Base-by-base conservation (phyloP, 2,888 invertebrate species). In the Blera fallax region DNA sequence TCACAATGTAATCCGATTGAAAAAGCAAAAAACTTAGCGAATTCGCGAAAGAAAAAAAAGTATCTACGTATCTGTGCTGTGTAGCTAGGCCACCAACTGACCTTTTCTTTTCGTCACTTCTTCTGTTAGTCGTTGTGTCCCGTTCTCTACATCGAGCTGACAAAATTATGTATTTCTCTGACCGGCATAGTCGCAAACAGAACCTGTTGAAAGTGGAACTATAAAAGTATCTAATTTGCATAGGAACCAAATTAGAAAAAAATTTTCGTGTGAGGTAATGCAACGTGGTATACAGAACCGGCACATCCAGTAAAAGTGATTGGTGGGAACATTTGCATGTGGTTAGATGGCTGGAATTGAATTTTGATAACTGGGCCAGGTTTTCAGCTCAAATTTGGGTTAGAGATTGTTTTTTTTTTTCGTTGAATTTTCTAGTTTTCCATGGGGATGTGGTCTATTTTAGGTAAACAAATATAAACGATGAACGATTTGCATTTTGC, bases 161-260 rank as follows among this genome's bases (percentile, higher is more conserved):
- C 45, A 45, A 45, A 45, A 24, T 48, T 27, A n/a, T 50, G n/a
- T 50, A 50, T 6, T n/a, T 27, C 27, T 6, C 4, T 1, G n/a
- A 11, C 50, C 50, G 50, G 50, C 18, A 56, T 16, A 54, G 14
- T 10, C 16, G 18, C 32, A 18, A 34, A 34, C 16, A 11, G 37
- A 58, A 58, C 58, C 58, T 58, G 58, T 58, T 58, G 58, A 58
- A 58, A 58, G 37, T 37, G 21, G 58, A 5, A 10, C 58, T 40
- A 58, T 58, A 40, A 58, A 58, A 58, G 40, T 24, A 37, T 21
- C 40, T 40, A 24, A 58, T 58, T 58, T 58, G 40, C 58, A 58
- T 58, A n/a, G 24, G 24, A 21, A 40, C 37, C 24, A 8, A 24
- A 58, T 58, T 58, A 58, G 56, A 56, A 56, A 40, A 16, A 7